Evolutionary conservation across 2,888 invertebrate genomes (phyloP).

Genomic region (Idaea aversata): DNA sequence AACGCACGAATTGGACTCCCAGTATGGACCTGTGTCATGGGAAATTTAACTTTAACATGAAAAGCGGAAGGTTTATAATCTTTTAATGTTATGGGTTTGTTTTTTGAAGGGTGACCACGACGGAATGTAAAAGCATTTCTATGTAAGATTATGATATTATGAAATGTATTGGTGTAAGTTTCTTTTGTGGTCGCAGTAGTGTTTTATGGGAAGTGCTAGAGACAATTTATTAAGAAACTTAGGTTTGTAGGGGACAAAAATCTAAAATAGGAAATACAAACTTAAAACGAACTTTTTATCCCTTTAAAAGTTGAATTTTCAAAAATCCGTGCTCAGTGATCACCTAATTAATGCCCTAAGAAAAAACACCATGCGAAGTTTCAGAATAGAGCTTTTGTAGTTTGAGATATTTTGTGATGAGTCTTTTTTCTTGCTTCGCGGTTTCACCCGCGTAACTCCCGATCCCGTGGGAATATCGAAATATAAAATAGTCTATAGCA

Average conservation of each 20-base stretch:
- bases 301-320: too few species aligned
- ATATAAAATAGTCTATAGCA: too few species aligned
- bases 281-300: too few species aligned
- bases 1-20: slow-evolving; percentile 4
- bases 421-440: too few species aligned
- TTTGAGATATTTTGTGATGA: too few species aligned
- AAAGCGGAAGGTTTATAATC: background rate
- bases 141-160: slow-evolving; percentile 77
- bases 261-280: too few species aligned
- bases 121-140: slow-evolving; percentile 76
- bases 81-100: slow-evolving; percentile 40
- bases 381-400: too few species aligned
- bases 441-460: too few species aligned
- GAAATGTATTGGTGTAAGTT: slow-evolving; percentile 56
- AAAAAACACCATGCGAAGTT: too few species aligned
- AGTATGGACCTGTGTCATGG: background rate
- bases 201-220: slow-evolving; percentile 44
- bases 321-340: too few species aligned
- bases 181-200: slow-evolving; percentile 43
- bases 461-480: too few species aligned
- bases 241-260: background rate
- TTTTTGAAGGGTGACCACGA: slow-evolving; percentile 62
- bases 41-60: background rate
- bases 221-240: slow-evolving; percentile 1
- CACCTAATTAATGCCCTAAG: too few species aligned